Evolutionary conservation across 2,888 invertebrate genomes (phyloP).

Genomic region (Drosophila paramelanica): DNA sequence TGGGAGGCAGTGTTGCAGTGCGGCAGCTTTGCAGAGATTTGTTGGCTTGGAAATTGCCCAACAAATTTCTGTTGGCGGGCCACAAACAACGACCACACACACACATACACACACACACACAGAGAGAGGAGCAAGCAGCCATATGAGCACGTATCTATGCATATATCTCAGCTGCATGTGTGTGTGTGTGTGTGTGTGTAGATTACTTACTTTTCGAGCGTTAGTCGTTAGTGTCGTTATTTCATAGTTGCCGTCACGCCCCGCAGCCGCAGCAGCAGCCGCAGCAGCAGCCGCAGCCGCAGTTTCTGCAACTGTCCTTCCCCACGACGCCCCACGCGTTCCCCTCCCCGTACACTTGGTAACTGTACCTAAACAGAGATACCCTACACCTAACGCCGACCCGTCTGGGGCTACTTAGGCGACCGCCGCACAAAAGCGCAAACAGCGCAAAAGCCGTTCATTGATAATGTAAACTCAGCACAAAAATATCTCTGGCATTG

Average conservation of each 20-base stretch:
- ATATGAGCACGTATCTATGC: constrained; percentile 72
- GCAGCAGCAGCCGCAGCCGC: constrained; percentile 29
- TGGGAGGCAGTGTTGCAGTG: constrained; percentile 50
- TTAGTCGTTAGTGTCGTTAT: constrained; percentile 80
- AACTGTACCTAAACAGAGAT: background rate
- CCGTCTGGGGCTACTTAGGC: constrained; percentile 67
- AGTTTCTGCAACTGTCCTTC: constrained; percentile 4
- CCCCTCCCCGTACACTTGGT: background rate
- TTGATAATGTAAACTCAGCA: constrained; percentile 81
- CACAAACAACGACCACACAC: constrained; percentile 66
- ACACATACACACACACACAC: constrained; percentile 9
- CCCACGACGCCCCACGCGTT: background rate
- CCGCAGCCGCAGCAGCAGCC: constrained; percentile 50
- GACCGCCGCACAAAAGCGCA: constrained; percentile 71
- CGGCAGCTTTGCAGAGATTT: constrained; percentile 77
- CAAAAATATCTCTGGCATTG: constrained; percentile 68
- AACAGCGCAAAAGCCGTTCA: constrained; percentile 78
- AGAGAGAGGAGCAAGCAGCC: constrained; percentile 17
- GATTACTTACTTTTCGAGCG: constrained; percentile 79
- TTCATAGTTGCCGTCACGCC: constrained; percentile 78
- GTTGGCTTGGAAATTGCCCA: constrained; percentile 82
- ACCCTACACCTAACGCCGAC: background rate
- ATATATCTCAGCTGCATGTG: constrained; percentile 51
- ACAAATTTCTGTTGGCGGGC: constrained; percentile 79
- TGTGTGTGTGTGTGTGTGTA: constrained; percentile 48